Base-by-base conservation (phyloP, 2,113 vertebrate species). In the Nerophis lumbriciformis region DNA sequence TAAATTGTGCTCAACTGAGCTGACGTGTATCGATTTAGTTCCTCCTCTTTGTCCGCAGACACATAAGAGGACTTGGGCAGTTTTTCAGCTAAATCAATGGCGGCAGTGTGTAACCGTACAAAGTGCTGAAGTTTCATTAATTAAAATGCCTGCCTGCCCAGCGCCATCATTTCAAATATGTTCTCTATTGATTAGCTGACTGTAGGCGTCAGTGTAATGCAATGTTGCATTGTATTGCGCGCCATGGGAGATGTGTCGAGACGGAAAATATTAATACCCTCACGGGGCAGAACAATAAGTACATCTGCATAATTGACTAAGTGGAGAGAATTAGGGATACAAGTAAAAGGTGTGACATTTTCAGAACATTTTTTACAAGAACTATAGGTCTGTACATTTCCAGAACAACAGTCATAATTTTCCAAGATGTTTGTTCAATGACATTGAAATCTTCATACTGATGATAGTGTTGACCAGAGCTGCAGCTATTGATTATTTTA, bases 51-150 rank as follows among this genome's bases (percentile, higher is more conserved):
- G 12, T 69, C 36, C 38, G 42, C 52, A 61, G 61, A 28, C 44
- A 49, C 44, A 8, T 39, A 58, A 65, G 51, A 44, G 11, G n/a
- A 56, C 38, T 37, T 36, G 36, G 53, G 13, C 44, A 63, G 50
- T 66, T 59, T 61, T 48, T 42, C 36, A 1, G 19, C 44, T 69
- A 59, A 79, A 84, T 80, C 77, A 80, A 64, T 66, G 57, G 39
- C 56, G 15, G 37, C 19, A 38, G 47, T 44, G 72, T 54, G 13
- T 62, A 60, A 60, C 35, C 49, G n/a, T 55, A 56, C 58, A 56
- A 35, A 53, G 39, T 15, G 19, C 49, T 15, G 7, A 37, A 51
- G n/a, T 62, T 66, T 62, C 44, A 73, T 75, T 70, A 67, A 77
- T 78, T 68, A 65, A 54, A 75, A 75, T 45, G 52, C 28, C 39